Evolutionary conservation across 1,140 invertebrate genomes (phyloP).

Genomic region (Drosophila lowei): DNA sequence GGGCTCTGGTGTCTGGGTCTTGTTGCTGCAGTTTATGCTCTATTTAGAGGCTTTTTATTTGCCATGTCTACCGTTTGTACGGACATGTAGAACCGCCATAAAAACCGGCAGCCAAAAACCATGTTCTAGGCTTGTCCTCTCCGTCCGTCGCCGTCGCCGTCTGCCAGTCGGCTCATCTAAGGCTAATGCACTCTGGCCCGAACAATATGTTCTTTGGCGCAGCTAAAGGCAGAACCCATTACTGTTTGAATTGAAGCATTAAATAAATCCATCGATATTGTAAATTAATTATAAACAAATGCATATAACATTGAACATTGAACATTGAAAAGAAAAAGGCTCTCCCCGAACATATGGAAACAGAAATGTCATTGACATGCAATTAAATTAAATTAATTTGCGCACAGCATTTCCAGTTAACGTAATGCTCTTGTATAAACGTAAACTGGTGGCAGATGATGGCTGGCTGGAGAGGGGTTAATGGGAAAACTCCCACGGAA

Average conservation of each 20-base stretch:
- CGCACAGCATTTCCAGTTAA: slow-evolving; percentile 25
- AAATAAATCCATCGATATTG: slow-evolving; percentile 44
- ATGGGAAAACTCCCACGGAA: slow-evolving; percentile 14
- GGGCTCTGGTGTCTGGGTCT: slow-evolving; percentile 7
- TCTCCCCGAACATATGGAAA: slow-evolving; percentile 41
- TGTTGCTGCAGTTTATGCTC: slow-evolving; percentile 69
- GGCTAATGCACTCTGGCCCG: slow-evolving; percentile 76
- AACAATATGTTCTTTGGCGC: no score
- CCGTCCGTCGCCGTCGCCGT: slow-evolving; percentile 9
- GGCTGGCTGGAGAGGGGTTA: slow-evolving; percentile 18
- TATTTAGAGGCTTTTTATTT: slow-evolving; percentile 74
- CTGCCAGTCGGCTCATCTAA: slow-evolving; percentile 50
- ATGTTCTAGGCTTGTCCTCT: slow-evolving; percentile 41
- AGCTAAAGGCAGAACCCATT: neutral
- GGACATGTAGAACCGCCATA: slow-evolving; percentile 51
- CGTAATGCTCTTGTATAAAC: slow-evolving; percentile 27
- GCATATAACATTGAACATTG: slow-evolving; percentile 1
- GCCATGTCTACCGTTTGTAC: slow-evolving; percentile 69
- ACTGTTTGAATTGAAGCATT: slow-evolving; percentile 22
- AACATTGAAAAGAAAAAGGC: neutral
- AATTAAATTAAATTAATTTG: slow-evolving; percentile 77
- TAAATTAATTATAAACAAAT: slow-evolving; percentile 52
- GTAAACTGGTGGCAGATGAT: slow-evolving; percentile 27
- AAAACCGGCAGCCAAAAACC: slow-evolving; percentile 54
- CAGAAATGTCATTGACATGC: slow-evolving; percentile 69